Conservation (phyloP, 2,888 invertebrate species). For the Zelleria hepariella region DNA sequence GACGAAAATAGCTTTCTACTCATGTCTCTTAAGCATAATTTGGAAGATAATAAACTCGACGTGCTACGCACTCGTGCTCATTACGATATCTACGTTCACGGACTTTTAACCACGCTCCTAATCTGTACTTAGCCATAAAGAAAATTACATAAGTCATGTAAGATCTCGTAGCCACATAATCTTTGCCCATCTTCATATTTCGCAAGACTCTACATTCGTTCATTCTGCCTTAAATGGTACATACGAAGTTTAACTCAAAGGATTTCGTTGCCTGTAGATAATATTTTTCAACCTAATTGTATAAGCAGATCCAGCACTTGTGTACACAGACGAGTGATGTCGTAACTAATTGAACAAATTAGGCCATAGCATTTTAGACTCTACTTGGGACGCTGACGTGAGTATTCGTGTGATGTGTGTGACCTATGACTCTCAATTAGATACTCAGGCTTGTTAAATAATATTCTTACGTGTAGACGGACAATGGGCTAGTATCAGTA, state of each 20-base stretch:
- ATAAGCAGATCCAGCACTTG: background rate
- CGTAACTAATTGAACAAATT: conserved; percentile 1
- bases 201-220: background rate
- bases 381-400: background rate
- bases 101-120: background rate
- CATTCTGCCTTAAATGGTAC: background rate
- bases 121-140: background rate
- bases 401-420: conserved; percentile 28
- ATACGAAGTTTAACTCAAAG: no score
- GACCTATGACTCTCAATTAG: conserved; percentile 19
- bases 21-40: background rate
- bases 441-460: background rate
- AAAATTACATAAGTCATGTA: background rate
- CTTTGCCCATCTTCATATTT: background rate
- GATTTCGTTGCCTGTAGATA: no score
- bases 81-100: background rate
- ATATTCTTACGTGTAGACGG: background rate
- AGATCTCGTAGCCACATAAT: background rate
- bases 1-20: background rate
- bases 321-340: background rate
- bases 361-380: background rate
- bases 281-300: no score
- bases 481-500: no score
- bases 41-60: background rate
- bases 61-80: background rate